These are phyloP conservation scores for Heliocidaris erythrogramma DNA, from an alignment of 35 echinoderm and acorn worm species.

Conservation along the genomic window DNA sequence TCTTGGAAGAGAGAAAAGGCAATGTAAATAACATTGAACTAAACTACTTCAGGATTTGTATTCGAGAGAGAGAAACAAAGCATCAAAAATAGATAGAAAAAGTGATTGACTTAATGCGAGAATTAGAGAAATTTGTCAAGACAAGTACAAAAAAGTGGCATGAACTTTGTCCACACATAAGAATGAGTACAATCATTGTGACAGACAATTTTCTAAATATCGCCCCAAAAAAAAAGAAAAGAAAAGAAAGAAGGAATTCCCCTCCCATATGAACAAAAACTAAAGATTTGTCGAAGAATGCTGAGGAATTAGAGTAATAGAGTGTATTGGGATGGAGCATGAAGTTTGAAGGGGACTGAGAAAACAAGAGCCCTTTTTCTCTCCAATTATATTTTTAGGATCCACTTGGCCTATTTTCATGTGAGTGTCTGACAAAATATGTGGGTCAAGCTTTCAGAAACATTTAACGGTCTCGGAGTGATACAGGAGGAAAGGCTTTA, in stretches of 20 bases:
- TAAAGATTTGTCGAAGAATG: neutral
- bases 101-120: neutral
- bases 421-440: slow-evolving; percentile 29
- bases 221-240: too few relatives aligned
- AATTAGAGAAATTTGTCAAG: neutral
- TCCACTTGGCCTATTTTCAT: slow-evolving; percentile 47
- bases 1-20: neutral
- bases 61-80: neutral
- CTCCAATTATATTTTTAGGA: slow-evolving; percentile 28
- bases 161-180: neutral
- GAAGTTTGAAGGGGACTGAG: neutral
- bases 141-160: neutral
- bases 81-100: neutral
- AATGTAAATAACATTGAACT: neutral
- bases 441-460: slow-evolving; percentile 26
- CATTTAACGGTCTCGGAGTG: neutral
- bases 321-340: neutral
- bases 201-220: neutral
- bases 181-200: neutral
- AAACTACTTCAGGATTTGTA: neutral
- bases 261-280: neutral
- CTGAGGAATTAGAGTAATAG: neutral
- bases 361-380: neutral
- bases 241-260: neutral
- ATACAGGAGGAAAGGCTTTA: slow-evolving; percentile 21